These are phyloP conservation scores for Regulus satrapa DNA, from an alignment of 2,113 vertebrate species.

Conservation along the genomic window DNA sequence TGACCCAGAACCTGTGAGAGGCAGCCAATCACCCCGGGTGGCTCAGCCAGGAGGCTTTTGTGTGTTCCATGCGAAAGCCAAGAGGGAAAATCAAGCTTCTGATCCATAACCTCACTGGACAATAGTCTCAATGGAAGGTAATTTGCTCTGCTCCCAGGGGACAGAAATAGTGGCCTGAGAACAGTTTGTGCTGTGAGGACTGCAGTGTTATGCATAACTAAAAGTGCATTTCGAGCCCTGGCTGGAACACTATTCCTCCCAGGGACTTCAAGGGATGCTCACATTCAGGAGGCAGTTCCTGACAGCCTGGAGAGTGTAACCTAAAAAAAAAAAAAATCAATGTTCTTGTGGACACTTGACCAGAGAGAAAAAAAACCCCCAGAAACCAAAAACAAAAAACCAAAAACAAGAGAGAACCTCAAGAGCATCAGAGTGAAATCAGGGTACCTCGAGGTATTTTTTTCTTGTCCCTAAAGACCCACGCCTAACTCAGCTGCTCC, in stretches of 20 bases:
- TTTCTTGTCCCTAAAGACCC: background rate
- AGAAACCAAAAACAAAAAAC: too few species aligned
- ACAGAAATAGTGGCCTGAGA: background rate
- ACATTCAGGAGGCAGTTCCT: background rate
- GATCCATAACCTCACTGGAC: background rate
- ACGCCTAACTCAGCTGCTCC: background rate
- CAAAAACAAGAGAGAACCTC: background rate
- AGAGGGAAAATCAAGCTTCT: background rate
- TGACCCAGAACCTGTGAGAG: background rate
- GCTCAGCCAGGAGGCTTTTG: background rate
- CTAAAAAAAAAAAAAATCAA: background rate
- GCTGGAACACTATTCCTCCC: background rate
- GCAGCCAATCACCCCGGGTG: background rate
- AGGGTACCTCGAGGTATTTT: background rate
- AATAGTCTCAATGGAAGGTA: background rate
- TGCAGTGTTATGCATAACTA: background rate
- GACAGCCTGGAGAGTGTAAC: background rate
- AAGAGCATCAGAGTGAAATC: background rate
- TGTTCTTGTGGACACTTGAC: background rate
- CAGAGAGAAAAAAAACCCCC: background rate
- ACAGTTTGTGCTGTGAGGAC: background rate
- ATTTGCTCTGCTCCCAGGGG: background rate
- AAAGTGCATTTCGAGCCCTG: background rate
- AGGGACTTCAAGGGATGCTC: background rate
- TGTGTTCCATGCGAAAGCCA: background rate